Evolutionary conservation across 2,113 vertebrate species (phyloP).

Genomic region (Fulmarus glacialis): DNA sequence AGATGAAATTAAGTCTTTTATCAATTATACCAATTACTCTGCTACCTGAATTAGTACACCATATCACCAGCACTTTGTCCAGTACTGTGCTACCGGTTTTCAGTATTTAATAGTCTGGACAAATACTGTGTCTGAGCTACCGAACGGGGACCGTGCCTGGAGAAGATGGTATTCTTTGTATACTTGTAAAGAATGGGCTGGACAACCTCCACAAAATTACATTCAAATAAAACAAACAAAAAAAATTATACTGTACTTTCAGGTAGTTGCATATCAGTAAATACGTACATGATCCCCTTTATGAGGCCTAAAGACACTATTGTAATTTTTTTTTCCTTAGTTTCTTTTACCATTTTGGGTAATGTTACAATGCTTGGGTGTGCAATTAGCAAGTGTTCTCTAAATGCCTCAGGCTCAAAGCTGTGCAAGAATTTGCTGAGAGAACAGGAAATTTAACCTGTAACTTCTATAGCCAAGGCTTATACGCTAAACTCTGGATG

Average conservation of each 20-base stretch:
- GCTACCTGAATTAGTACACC: neutral
- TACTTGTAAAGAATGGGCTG: neutral
- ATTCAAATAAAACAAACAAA: neutral
- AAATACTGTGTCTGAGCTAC: neutral
- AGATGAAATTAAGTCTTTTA: neutral
- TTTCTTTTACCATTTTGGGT: neutral
- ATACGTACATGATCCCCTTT: rapidly evolving
- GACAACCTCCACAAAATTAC: neutral
- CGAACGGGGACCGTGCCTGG: neutral
- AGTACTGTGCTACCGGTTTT: neutral
- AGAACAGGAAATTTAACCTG: neutral
- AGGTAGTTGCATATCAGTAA: neutral
- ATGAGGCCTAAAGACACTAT: neutral
- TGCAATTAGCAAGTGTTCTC: neutral
- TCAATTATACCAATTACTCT: neutral
- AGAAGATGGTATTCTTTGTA: neutral
- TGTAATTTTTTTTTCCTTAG: neutral
- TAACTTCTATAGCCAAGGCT: neutral
- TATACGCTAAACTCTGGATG: neutral
- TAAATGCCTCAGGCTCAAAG: neutral
- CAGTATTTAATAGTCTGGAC: neutral
- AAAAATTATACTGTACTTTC: neutral
- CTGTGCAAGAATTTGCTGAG: neutral
- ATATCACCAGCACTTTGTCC: neutral
- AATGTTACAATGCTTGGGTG: neutral